Base-by-base conservation (phyloP, 2,797 vertebrate species). In the Carapus acus region DNA sequence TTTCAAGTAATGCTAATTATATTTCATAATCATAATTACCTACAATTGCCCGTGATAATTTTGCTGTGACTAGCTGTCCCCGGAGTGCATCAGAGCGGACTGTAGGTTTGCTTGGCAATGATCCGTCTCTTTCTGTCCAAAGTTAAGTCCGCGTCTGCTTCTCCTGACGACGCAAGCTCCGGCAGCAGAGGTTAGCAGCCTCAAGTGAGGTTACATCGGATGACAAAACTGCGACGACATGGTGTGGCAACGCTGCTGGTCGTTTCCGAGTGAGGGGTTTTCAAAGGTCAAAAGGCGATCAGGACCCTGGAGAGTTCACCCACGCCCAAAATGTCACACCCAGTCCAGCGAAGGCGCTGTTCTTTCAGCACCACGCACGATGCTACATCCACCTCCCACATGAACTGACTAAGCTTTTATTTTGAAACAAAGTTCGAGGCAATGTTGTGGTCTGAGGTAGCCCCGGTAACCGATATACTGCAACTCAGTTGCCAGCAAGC, bases 321-420 rank as follows among this genome's bases (percentile, higher is more conserved):
- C 24, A 5, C 24, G 9, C 24, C 4, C 24, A 27, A 27, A 36
- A 16, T 71, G 85, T 82, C 86, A 86, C 83, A 76, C 81, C 79
- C 81, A 73, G 69, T 53, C 51, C 59, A 37, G 62, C 76, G 65
- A 50, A 66, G 51, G 63, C 47, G 74, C 78, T 74, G 85, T 87
- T 90, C 84, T 89, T 81, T 79, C 15, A 83, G 86, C 88, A 88
- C 86, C 82, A 87, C n/a, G n/a, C n/a, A n/a, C n/a, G n/a, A n/a
- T n/a, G n/a, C n/a, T n/a, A n/a, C n/a, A n/a, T n/a, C n/a, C n/a
- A n/a, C n/a, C n/a, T n/a, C n/a, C 86, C 82, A 67, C 47, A 16
- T 46, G 3, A 18, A 29, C 23, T 27, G 24, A 27, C 24, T 27
- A 9, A 9, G 24, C 24, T 27, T 27, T 9, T 27, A 5, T 27